These are phyloP conservation scores for Limnephilus rhombicus DNA, from an alignment of 2,888 invertebrate species.

Conservation along the genomic window DNA sequence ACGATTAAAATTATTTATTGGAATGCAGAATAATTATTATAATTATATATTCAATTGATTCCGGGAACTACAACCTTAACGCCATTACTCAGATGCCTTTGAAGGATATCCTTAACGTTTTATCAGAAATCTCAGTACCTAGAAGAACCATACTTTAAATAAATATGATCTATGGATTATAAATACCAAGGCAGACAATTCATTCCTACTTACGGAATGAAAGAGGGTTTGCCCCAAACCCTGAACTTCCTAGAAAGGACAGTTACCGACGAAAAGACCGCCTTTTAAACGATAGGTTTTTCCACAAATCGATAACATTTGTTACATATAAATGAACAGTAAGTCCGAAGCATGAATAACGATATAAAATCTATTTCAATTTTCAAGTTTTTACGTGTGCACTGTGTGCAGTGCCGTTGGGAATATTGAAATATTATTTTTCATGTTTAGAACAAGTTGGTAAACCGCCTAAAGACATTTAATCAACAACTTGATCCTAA, in stretches of 20 bases:
- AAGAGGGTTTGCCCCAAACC: not conserved
- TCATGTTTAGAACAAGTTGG: too few species aligned
- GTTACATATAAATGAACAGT: not conserved
- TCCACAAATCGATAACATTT: not conserved
- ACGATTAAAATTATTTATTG: not conserved
- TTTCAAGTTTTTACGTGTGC: too few species aligned
- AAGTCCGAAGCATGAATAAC: too few species aligned
- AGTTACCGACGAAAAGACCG: not conserved
- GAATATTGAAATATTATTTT: too few species aligned
- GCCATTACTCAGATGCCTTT: not conserved
- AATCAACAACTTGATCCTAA: too few species aligned
- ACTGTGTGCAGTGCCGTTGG: too few species aligned
- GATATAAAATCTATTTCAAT: too few species aligned
- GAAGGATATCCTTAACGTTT: not conserved
- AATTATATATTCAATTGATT: not conserved
- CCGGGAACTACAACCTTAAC: not conserved
- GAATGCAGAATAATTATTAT: not conserved
- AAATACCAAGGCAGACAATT: not conserved
- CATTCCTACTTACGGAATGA: not conserved
- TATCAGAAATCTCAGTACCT: not conserved
- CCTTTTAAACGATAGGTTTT: not conserved
- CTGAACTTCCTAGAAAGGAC: not conserved
- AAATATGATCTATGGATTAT: not conserved
- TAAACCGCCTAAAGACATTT: too few species aligned
- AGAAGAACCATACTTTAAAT: not conserved